phyloP scores from a whole-genome alignment of 2,113 vertebrate species.

The Himantopus leucocephalus region DNA sequence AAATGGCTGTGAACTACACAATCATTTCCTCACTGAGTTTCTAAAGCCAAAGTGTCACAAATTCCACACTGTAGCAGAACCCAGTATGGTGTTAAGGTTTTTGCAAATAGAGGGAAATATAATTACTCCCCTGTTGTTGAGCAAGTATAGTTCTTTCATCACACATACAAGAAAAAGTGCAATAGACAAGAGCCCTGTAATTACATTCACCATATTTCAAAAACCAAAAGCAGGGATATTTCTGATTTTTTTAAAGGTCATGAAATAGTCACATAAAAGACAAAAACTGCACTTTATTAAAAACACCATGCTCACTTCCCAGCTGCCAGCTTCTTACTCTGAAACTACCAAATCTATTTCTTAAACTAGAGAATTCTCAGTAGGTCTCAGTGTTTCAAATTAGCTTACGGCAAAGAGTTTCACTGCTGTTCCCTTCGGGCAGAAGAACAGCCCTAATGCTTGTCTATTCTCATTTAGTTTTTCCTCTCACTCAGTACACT shows the following conservation, averaged over 20 bases:
- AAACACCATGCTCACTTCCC: background rate
- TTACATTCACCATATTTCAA: background rate
- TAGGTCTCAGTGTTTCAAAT: background rate
- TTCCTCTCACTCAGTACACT: background rate
- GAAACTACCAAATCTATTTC: background rate
- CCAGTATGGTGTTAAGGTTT: background rate
- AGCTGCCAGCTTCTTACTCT: background rate
- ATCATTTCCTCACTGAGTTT: background rate
- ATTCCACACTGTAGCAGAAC: background rate
- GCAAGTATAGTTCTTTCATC: constrained; percentile 4
- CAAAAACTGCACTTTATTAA: constrained; percentile 13
- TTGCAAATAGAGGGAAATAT: background rate
- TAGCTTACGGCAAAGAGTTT: background rate
- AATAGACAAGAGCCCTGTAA: background rate
- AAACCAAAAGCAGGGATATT: constrained; percentile 12
- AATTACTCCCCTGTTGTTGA: background rate
- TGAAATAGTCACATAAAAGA: constrained; percentile 12
- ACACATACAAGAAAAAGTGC: background rate
- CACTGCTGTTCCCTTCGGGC: background rate
- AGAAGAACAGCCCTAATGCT: background rate
- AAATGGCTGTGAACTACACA: background rate
- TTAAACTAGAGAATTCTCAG: background rate
- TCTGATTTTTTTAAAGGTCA: constrained; percentile 20
- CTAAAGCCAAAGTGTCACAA: background rate
- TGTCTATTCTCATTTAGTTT: background rate